These are phyloP conservation scores for Mallotus villosus DNA, from an alignment of 2,797 vertebrate species.

Conservation along the genomic window DNA sequence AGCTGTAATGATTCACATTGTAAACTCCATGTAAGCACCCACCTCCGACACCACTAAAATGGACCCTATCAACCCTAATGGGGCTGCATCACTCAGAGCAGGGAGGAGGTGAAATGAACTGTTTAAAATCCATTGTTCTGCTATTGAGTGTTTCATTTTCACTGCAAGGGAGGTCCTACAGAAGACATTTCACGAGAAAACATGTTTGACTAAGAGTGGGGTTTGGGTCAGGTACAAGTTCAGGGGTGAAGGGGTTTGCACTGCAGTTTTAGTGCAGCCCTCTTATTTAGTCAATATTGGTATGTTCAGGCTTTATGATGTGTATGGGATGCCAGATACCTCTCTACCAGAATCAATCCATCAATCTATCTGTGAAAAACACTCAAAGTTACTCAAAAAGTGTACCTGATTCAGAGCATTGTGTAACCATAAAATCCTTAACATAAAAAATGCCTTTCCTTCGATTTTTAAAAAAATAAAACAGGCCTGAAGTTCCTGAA, in stretches of 20 bases:
- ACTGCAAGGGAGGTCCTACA: constrained; percentile 46
- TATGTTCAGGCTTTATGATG: background rate
- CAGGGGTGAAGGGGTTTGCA: constrained; percentile 13
- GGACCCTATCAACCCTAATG: constrained; percentile 76
- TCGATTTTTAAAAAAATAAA: background rate
- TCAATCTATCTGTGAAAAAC: background rate
- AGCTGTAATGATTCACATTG: constrained; percentile 87
- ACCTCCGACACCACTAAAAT: constrained; percentile 72
- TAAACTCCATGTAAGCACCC: constrained; percentile 87
- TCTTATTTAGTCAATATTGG: too few species aligned
- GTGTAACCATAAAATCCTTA: background rate
- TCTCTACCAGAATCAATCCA: background rate
- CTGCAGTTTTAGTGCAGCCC: background rate
- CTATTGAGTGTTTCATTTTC: constrained; percentile 62
- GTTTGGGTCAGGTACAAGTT: constrained; percentile 42
- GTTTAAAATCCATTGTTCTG: constrained; percentile 67
- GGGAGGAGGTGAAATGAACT: constrained; percentile 63
- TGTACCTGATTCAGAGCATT: background rate
- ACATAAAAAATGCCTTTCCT: too few species aligned
- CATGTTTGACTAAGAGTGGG: constrained; percentile 39
- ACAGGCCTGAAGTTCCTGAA: constrained; percentile 1
- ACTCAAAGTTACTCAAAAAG: too few species aligned
- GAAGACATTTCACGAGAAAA: constrained; percentile 46
- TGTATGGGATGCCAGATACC: background rate
- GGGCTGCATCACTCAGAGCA: constrained; percentile 82